A percentile compares a stretch with the other conserved stretches of the same genome.
phyloP scores from a whole-genome alignment of 1,140 invertebrate species.

The Zophobas morio region DNA sequence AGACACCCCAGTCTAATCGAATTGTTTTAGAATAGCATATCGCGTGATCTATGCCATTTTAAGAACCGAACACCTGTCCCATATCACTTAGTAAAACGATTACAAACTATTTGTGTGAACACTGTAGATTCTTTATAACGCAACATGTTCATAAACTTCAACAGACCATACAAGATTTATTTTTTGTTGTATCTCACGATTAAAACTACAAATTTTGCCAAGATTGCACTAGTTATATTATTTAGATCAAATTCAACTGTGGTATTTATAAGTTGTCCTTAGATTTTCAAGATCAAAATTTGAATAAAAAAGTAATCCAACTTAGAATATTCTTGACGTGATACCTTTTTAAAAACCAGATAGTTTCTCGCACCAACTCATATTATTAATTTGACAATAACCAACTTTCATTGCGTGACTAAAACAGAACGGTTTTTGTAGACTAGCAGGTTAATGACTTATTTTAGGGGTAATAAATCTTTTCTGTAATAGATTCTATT shows the following conservation, averaged over 20 bases:
- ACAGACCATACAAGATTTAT: conserved; percentile 14
- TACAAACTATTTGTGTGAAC: neutral
- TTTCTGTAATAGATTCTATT: conserved; percentile 20
- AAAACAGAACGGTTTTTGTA: neutral
- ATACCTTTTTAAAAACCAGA: neutral
- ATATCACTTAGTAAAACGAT: neutral
- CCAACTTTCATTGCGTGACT: conserved; percentile 11
- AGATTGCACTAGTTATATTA: neutral
- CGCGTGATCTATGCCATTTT: conserved; percentile 31
- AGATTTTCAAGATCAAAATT: too few relatives aligned
- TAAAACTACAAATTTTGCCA: conserved; percentile 15
- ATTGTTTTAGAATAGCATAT: conserved; percentile 30
- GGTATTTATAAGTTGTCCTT: too few relatives aligned
- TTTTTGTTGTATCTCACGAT: neutral
- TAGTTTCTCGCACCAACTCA: neutral
- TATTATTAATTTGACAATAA: conserved; percentile 24
- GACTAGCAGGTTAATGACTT: conserved; percentile 34
- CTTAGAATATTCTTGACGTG: neutral
- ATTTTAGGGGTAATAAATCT: conserved; percentile 41
- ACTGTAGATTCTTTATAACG: neutral
- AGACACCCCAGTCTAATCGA: neutral
- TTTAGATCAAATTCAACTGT: too few relatives aligned
- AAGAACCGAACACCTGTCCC: conserved; percentile 16
- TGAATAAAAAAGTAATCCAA: too few relatives aligned
- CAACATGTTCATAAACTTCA: conserved; percentile 12